Evolutionary conservation across 1,140 invertebrate genomes (phyloP).

Genomic region (Sitophilus oryzae): DNA sequence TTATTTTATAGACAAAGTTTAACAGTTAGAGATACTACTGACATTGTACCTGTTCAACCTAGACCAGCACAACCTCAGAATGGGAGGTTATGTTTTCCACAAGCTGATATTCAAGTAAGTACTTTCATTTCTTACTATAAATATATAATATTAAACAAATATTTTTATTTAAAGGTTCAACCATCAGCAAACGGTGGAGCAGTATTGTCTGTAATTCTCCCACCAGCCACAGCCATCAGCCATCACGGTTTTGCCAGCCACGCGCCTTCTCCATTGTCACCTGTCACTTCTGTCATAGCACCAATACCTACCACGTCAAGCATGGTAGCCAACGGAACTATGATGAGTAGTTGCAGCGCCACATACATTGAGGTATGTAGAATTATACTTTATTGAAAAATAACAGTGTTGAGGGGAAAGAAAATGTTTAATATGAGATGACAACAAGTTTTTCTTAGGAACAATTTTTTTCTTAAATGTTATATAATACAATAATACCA

Average conservation of each 20-base stretch:
- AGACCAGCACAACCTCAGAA: conserved; percentile 37
- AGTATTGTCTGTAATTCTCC: conserved; percentile 73
- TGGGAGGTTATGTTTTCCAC: conserved; percentile 46
- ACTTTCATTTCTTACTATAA: not conserved
- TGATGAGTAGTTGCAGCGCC: conserved; percentile 55
- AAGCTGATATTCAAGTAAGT: conserved; percentile 47
- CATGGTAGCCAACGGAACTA: conserved; percentile 41
- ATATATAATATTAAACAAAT: not conserved
- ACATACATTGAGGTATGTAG: conserved; percentile 55
- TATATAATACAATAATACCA: too few species aligned
- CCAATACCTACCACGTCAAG: conserved; percentile 31
- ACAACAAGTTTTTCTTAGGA: too few species aligned
- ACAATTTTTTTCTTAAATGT: too few species aligned
- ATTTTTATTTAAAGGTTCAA: conserved; percentile 46
- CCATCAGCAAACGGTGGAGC: conserved; percentile 59
- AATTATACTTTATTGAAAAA: too few species aligned
- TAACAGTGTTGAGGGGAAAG: too few species aligned
- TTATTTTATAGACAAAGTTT: conserved; percentile 18
- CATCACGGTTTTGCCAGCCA: conserved; percentile 34
- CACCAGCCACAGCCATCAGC: conserved; percentile 50
- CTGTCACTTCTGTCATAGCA: conserved; percentile 19
- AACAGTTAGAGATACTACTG: conserved; percentile 9
- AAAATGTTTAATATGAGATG: too few species aligned
- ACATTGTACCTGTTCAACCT: conserved; percentile 9
- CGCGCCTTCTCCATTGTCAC: conserved; percentile 10